Evolutionary conservation across 2,797 vertebrate species (phyloP), one percentile per base, ranked within the genome.

Genomic region (Bovichtus variegatus): DNA sequence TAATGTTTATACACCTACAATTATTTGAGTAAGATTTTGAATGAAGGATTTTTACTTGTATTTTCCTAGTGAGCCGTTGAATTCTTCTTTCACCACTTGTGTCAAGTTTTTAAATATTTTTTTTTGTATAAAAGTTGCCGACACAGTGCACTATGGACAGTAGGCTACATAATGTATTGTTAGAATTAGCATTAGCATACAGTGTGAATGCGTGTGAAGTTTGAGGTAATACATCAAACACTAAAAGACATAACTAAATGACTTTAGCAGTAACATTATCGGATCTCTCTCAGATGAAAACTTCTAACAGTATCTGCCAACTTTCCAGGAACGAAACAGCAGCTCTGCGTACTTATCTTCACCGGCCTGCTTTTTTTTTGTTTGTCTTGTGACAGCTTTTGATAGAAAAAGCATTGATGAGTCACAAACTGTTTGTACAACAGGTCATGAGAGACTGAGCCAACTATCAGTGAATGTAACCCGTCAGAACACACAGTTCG

Each of bases 401-500:
- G 13, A 44, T 57, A 58, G 11, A 40, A 19, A 4, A 21, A n/a
- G 12, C 19, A 43, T 44, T 8, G 9, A 47, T 64, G 50, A 73
- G 51, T 64, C 60, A 69, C 9, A 61, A 51, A 46, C 31, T 27
- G 47, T 62, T 43, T 44, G 38, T 21, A 19, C 70, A 72, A 9
- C 58, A 34, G 67, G 46, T 34, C 54, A 12, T n/a, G 44, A 10
- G 46, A 59, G 40, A 6, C 55, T 9, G 73, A 6, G 55, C 54
- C 13, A 31, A 51, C 12, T 46, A 23, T 67, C 25, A 41, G 18
- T 4, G 46, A 43, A 4, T 5, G 29, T 29, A 29, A 29, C 29
- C 29, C 29, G 29, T 29, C 3, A 29, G 34, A 31, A 68, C 38
- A 43, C 49, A 40, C 40, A 50, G 63, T 19, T 19, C 34, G n/a